A percentile compares a stretch with the other conserved stretches of the same genome.
Conservation (phyloP, 1,140 invertebrate species). For the Drosophila setifemur region DNA sequence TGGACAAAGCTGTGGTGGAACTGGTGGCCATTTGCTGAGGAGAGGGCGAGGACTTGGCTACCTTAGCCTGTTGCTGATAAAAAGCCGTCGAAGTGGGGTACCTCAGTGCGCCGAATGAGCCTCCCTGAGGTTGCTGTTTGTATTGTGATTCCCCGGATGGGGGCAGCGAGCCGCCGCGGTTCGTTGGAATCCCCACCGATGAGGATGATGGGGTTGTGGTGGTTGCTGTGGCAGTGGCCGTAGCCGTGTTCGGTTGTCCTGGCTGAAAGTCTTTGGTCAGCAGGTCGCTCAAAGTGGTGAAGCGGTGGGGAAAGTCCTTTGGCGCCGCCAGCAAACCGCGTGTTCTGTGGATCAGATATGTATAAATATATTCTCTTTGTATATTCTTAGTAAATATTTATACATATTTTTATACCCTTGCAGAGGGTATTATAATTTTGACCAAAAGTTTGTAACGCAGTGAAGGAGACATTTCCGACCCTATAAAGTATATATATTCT, state of each 20-base stretch:
- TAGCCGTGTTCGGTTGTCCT: conserved; percentile 1
- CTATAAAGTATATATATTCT: no score
- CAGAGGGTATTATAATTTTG: no score
- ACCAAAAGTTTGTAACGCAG: no score
- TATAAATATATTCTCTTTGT: no score
- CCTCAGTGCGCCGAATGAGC: conserved; percentile 47
- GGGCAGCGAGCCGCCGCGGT: no score
- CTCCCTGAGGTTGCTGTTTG: conserved; percentile 54
- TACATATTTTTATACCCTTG: no score
- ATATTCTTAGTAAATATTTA: no score
- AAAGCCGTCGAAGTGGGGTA: conserved; percentile 61
- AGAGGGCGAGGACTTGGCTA: conserved; percentile 60
- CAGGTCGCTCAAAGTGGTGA: conserved; percentile 73
- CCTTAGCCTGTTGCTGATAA: conserved; percentile 59
- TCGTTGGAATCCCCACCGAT: conserved; percentile 24
- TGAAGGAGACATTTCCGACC: no score
- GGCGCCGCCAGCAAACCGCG: conserved; percentile 68
- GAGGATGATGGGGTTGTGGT: conserved; percentile 33
- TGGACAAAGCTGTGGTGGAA: conserved; percentile 34
- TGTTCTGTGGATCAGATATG: no score
- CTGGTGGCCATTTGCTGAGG: conserved; percentile 72
- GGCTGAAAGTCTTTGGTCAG: conserved; percentile 71
- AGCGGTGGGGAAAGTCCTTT: conserved; percentile 79
- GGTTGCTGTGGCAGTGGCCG: conserved; percentile 32
- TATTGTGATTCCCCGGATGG: conserved; percentile 55